These are phyloP conservation scores for Piscicola geometra DNA, from an alignment of 2,888 invertebrate genomes.

Conservation along the genomic window DNA sequence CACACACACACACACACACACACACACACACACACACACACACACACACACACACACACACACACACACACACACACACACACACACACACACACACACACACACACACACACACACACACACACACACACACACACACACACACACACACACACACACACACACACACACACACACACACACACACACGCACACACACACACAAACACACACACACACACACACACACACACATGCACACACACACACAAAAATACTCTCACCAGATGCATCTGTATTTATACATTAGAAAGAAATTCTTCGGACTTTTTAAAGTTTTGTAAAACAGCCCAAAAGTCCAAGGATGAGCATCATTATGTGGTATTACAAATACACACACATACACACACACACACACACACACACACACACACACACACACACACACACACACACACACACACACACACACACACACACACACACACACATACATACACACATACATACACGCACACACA, in stretches of 20 bases:
- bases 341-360: no score
- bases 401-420: slow-evolving; percentile 15
- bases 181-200: slow-evolving; percentile 13
- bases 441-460: slow-evolving; percentile 15
- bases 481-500: slow-evolving; percentile 11
- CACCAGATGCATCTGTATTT: no score
- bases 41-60: slow-evolving; percentile 15
- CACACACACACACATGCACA: slow-evolving; percentile 10
- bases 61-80: slow-evolving; percentile 15
- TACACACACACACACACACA: slow-evolving; percentile 15
- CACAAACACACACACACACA: slow-evolving; percentile 14
- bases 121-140: slow-evolving; percentile 15
- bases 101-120: slow-evolving; percentile 15
- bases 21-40: slow-evolving; percentile 15
- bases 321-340: no score
- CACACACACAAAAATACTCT: not conserved
- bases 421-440: slow-evolving; percentile 15
- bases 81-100: slow-evolving; percentile 15
- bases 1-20: slow-evolving; percentile 15
- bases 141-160: slow-evolving; percentile 15
- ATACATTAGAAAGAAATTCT: no score
- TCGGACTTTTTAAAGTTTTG: no score
- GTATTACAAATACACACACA: slow-evolving; percentile 9
- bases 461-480: slow-evolving; percentile 14
- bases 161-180: slow-evolving; percentile 15